Conservation (phyloP, 2,888 invertebrate genomes). For the Homarus gammarus region DNA sequence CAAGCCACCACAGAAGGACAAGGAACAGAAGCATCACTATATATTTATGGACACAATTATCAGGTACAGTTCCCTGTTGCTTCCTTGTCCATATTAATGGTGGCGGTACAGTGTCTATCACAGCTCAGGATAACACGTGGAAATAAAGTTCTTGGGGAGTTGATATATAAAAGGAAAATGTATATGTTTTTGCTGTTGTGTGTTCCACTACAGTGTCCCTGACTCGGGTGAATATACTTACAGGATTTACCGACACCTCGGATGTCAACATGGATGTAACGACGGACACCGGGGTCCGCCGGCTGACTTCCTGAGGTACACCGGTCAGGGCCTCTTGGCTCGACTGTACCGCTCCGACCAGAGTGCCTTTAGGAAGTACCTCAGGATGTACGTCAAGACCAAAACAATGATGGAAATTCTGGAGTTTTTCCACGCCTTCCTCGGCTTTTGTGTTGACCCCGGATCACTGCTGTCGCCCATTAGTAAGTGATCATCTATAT, state of each 20-base stretch:
- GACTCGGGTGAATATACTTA: constrained; percentile 75
- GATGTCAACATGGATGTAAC: constrained; percentile 97
- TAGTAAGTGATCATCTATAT: constrained; percentile 61
- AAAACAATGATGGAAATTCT: constrained; percentile 85
- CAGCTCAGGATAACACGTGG: no score
- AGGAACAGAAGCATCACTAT: constrained; percentile 82
- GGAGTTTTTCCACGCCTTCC: constrained; percentile 96
- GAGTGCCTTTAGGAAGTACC: constrained; percentile 83
- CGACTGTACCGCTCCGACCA: constrained; percentile 81
- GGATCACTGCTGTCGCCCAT: constrained; percentile 74
- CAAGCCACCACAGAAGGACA: constrained; percentile 78
- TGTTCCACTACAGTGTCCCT: neutral
- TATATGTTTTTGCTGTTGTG: no score
- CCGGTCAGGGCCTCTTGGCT: constrained; percentile 88
- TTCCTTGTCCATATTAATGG: no score
- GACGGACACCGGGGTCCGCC: constrained; percentile 89
- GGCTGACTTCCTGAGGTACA: constrained; percentile 93
- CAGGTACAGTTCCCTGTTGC: constrained; percentile 78
- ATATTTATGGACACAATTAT: constrained; percentile 86
- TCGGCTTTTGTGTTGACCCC: constrained; percentile 97
- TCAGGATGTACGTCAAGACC: constrained; percentile 87
- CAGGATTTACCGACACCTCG: constrained; percentile 92
- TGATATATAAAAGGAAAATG: no score
- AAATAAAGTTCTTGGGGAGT: no score
- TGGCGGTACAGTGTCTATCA: no score